Base-by-base conservation (phyloP, 35 echinoderm and acorn worm genomes). In the Apostichopus parvimensis region DNA sequence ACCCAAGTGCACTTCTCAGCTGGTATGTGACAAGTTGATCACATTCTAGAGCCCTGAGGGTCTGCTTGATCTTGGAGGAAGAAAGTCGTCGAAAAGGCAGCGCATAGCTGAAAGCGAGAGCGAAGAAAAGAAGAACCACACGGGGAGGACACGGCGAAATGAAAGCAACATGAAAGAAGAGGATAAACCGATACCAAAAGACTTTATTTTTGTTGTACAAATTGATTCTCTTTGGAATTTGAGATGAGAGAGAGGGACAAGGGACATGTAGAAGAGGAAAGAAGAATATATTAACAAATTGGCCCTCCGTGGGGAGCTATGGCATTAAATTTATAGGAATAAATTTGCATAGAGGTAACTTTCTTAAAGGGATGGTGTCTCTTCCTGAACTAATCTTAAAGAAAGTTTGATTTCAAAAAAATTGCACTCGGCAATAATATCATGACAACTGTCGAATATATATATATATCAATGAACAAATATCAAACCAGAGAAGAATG, bases 21-120 rank as follows among this genome's bases (percentile, higher is more conserved):
- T 84, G 81, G 81, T 84, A 84, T 84, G 55, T 59, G 56, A 58
- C 20, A 18, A 84, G 81, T 58, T 0, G 56, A 58, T 84, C 20
- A 56, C 81, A 84, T 84, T 21, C 20, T 84, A 2, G 9, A 58
- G 81, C 81, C 81, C 23, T 59, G 25, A 22, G 56, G 81, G 81
- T 52, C 81, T 61, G 58, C 7, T 84, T 58, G 17, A 45, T 45
- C 1, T 45, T 45, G 34, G 34, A 45, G 34, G 1, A 10, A 84
- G 17, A 57, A 57, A 22, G 81, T 53, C n/a, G 54, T 75, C 4
- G 71, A 21, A 18, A 75, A 75, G 71, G 71, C 71, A 75, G n/a
- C 12, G 8, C 58, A 61, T 61, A 61, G 58, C 58, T 61, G 58
- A 61, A 61, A 12, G 58, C 7, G 58, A 61, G 11, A 18, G 24